Evolutionary conservation across 2,888 invertebrate genomes (phyloP).

Genomic region (Bombyx huttoni): DNA sequence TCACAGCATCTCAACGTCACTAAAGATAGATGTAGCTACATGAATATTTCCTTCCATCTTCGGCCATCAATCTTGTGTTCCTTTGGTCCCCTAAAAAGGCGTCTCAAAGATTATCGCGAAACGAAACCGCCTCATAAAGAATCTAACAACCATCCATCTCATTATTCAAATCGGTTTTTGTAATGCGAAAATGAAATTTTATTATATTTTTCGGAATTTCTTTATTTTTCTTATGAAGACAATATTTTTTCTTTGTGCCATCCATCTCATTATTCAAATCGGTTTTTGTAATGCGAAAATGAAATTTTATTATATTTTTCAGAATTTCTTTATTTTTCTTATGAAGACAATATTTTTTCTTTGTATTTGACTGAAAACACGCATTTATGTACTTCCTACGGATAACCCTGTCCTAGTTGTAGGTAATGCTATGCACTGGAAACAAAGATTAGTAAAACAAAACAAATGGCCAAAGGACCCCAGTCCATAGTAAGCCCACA

Average conservation of each 20-base stretch:
- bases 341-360: too few species aligned
- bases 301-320: background rate
- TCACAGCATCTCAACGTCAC: background rate
- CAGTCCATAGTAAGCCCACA: too few species aligned
- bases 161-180: background rate
- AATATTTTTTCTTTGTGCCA: background rate
- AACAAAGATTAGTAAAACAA: too few species aligned
- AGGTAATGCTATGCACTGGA: too few species aligned
- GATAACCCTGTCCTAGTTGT: too few species aligned
- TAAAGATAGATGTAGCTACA: background rate
- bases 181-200: background rate
- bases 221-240: background rate
- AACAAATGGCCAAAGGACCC: too few species aligned
- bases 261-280: background rate
- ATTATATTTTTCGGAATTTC: background rate
- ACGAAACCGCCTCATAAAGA: background rate
- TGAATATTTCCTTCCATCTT: conserved; percentile 2
- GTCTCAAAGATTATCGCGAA: background rate
- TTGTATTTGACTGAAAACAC: too few species aligned
- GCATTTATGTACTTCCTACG: too few species aligned
- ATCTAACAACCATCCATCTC: background rate
- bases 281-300: background rate
- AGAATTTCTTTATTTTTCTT: background rate
- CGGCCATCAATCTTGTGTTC: conserved; percentile 3
- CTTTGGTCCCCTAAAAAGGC: background rate